These are phyloP conservation scores for Scomber japonicus DNA, from an alignment of 2,113 vertebrate species.

Conservation along the genomic window DNA sequence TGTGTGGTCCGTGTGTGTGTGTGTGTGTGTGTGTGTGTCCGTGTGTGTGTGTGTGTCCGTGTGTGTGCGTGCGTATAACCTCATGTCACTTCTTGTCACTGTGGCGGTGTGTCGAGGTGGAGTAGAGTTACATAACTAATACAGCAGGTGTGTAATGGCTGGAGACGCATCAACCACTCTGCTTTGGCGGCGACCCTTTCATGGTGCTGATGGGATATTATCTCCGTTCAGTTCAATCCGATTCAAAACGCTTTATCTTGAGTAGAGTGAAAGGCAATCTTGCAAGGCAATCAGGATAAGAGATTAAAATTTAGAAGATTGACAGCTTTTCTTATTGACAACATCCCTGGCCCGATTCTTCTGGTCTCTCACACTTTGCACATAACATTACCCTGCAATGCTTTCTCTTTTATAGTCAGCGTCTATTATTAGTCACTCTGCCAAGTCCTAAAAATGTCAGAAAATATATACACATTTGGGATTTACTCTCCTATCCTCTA, in stretches of 20 bases:
- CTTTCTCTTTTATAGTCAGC: neutral
- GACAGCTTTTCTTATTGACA: slow-evolving; percentile 48
- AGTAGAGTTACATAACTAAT: slow-evolving; percentile 39
- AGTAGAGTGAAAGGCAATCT: slow-evolving; percentile 45
- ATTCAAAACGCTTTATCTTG: slow-evolving; percentile 13
- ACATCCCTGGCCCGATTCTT: slow-evolving; percentile 20
- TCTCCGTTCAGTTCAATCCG: slow-evolving; percentile 43
- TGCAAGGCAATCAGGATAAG: slow-evolving; percentile 36
- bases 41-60: slow-evolving; percentile 6
- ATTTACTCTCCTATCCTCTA: too few species aligned
- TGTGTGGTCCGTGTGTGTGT: neutral
- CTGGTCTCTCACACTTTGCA: slow-evolving; percentile 5
- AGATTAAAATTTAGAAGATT: slow-evolving; percentile 35
- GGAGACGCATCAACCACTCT: slow-evolving; percentile 32
- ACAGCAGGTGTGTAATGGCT: slow-evolving; percentile 38
- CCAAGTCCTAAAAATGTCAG: neutral
- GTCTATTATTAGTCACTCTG: neutral
- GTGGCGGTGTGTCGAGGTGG: slow-evolving; percentile 5
- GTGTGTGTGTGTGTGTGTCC: slow-evolving; percentile 19
- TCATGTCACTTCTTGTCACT: slow-evolving; percentile 31
- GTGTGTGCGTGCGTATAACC: slow-evolving; percentile 27
- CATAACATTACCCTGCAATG: neutral
- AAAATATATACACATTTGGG: neutral
- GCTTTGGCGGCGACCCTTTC: slow-evolving; percentile 16
- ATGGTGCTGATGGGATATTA: slow-evolving; percentile 54